phyloP scores from a whole-genome alignment of 2,113 vertebrate species.

The Megalops atlanticus region DNA sequence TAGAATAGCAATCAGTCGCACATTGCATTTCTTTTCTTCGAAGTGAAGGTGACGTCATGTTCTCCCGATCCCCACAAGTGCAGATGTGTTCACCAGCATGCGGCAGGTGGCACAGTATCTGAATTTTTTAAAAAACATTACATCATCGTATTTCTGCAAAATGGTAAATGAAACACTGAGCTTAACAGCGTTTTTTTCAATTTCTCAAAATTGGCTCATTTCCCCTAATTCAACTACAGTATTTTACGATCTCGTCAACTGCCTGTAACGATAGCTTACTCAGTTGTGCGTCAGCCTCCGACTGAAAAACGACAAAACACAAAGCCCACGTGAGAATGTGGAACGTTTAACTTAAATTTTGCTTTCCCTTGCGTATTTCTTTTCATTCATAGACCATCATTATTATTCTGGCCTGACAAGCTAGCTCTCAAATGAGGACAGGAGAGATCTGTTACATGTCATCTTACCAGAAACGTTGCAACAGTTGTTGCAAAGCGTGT shows the following conservation, averaged over 20 bases:
- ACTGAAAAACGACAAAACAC: neutral
- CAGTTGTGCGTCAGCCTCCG: neutral
- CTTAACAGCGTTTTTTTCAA: too few relatives aligned
- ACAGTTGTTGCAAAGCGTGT: too few relatives aligned
- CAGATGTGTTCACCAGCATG: conserved; percentile 4
- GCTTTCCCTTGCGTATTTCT: neutral
- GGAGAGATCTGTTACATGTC: neutral
- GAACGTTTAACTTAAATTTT: neutral
- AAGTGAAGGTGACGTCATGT: neutral
- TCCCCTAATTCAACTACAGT: too few relatives aligned
- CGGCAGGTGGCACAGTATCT: neutral
- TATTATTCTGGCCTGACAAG: neutral
- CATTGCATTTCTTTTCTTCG: neutral
- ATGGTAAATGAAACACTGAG: too few relatives aligned
- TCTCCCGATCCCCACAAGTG: neutral
- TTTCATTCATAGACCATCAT: neutral
- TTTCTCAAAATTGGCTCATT: too few relatives aligned
- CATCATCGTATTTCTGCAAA: conserved; percentile 1
- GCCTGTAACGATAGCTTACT: neutral
- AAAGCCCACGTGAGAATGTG: neutral
- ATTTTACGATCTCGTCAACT: too few relatives aligned
- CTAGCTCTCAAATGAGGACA: neutral
- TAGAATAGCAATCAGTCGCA: neutral
- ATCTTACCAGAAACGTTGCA: neutral
- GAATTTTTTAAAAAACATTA: neutral